Evolutionary conservation across 2,888 invertebrate genomes (phyloP).

Genomic region (Troides helena): DNA sequence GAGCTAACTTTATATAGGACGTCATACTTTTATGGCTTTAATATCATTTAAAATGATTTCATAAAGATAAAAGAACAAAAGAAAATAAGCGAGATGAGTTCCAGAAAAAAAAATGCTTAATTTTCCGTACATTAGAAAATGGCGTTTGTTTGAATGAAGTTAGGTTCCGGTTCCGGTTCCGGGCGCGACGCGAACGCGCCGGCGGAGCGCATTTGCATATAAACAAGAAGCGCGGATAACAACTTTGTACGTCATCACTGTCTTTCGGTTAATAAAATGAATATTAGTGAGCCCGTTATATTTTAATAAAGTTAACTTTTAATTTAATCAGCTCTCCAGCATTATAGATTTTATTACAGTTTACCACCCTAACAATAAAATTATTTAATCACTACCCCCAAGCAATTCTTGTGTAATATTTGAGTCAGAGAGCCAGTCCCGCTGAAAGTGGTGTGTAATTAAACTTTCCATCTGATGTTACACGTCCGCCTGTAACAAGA

Average conservation of each 20-base stretch:
- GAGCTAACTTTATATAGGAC: not conserved
- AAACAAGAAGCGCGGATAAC: conserved; percentile 51
- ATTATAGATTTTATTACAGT: too few species aligned
- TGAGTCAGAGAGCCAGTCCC: too few species aligned
- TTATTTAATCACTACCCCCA: too few species aligned
- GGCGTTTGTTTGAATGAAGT: conserved; percentile 5
- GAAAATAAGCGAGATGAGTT: conserved; percentile 1
- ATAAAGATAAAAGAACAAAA: conserved; percentile 3
- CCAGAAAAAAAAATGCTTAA: not conserved
- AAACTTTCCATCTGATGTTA: too few species aligned
- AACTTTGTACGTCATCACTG: conserved; percentile 47
- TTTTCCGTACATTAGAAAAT: conserved; percentile 11
- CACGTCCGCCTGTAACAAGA: too few species aligned
- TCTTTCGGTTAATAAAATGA: conserved; percentile 50
- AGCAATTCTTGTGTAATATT: too few species aligned
- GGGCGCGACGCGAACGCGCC: conserved; percentile 35
- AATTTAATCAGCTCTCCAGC: too few species aligned
- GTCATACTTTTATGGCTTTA: not conserved
- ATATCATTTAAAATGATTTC: not conserved
- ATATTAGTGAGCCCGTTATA: conserved; percentile 9
- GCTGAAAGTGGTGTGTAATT: too few species aligned
- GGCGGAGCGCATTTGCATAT: conserved; percentile 60
- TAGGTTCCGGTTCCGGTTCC: conserved; percentile 2
- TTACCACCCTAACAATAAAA: too few species aligned
- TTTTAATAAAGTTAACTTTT: conserved; percentile 4